These are phyloP conservation scores for Halictus quadricinctus DNA, from an alignment of 2,888 invertebrate genomes.

Conservation along the genomic window DNA sequence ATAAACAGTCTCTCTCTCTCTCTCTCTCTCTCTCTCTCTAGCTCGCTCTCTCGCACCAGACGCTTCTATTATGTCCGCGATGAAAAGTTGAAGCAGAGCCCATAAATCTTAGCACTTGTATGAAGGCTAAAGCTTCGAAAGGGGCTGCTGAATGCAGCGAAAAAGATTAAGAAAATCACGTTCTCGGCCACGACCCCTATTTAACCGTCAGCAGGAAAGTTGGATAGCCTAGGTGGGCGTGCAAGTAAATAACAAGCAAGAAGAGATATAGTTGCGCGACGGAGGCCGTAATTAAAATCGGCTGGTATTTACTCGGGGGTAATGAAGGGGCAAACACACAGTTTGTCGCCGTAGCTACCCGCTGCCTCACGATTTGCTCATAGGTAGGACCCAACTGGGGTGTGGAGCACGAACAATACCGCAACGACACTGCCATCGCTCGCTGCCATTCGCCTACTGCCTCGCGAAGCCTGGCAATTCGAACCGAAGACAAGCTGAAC, in stretches of 20 bases:
- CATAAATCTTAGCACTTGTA: constrained; percentile 8
- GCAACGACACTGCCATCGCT: not conserved
- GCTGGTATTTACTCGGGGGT: constrained; percentile 80
- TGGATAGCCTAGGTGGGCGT: constrained; percentile 72
- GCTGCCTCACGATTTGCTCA: constrained; percentile 46
- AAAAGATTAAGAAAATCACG: constrained; percentile 56
- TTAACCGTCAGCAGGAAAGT: constrained; percentile 77
- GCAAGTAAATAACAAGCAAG: constrained; percentile 79
- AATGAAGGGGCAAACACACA: constrained; percentile 81
- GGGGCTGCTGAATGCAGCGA: not conserved
- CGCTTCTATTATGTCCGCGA: not conserved
- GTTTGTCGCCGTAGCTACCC: constrained; percentile 79
- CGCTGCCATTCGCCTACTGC: constrained; percentile 23
- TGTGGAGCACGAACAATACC: constrained; percentile 8
- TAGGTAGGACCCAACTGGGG: constrained; percentile 10
- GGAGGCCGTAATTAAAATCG: constrained; percentile 81
- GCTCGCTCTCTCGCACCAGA: not conserved
- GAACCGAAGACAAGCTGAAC: not conserved
- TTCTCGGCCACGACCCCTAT: constrained; percentile 67
- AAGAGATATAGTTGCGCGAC: constrained; percentile 76
- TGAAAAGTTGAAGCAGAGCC: constrained; percentile 1
- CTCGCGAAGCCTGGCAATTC: constrained; percentile 25
- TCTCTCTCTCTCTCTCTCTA: too few relatives aligned
- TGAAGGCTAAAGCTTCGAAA: not conserved
- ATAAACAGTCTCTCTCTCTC: not conserved